Conservation (phyloP, 2,888 invertebrate species). For the Cephus spinipes region DNA sequence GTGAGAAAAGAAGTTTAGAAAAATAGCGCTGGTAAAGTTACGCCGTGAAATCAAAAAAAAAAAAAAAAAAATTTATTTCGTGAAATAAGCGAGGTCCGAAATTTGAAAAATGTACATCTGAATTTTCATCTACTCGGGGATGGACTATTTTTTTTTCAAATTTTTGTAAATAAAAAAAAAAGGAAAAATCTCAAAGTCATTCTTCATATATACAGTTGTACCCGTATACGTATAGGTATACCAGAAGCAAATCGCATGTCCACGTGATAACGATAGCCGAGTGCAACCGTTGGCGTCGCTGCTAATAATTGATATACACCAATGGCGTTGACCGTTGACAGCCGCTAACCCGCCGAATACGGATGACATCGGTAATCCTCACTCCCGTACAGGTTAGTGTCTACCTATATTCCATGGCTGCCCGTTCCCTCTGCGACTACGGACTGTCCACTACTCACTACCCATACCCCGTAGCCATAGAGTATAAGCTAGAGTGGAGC, state of each 20-base stretch:
- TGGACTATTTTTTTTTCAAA: too few relatives aligned
- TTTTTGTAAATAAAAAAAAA: background rate
- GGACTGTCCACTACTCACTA: background rate
- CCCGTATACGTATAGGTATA: background rate
- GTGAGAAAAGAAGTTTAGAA: background rate
- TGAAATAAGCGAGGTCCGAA: too few relatives aligned
- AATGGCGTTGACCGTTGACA: constrained; percentile 60
- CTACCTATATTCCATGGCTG: constrained; percentile 53
- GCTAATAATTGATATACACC: constrained; percentile 62
- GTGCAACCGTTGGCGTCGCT: constrained; percentile 31
- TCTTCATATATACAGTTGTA: background rate
- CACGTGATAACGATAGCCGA: constrained; percentile 18
- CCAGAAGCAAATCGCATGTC: background rate
- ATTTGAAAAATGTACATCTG: too few relatives aligned
- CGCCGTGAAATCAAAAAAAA: background rate
- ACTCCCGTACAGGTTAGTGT: constrained; percentile 60
- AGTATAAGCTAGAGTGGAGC: background rate
- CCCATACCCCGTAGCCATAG: background rate
- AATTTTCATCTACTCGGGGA: too few relatives aligned
- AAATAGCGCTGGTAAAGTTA: background rate
- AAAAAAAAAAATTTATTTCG: background rate
- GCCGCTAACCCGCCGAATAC: constrained; percentile 63
- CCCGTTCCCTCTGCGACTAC: constrained; percentile 30
- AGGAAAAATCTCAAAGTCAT: background rate
- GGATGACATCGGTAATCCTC: constrained; percentile 63